A percentile compares a stretch with the other conserved stretches of the same genome.
Conservation (phyloP, 2,113 vertebrate genomes). For the Mormyrus lacerda region DNA sequence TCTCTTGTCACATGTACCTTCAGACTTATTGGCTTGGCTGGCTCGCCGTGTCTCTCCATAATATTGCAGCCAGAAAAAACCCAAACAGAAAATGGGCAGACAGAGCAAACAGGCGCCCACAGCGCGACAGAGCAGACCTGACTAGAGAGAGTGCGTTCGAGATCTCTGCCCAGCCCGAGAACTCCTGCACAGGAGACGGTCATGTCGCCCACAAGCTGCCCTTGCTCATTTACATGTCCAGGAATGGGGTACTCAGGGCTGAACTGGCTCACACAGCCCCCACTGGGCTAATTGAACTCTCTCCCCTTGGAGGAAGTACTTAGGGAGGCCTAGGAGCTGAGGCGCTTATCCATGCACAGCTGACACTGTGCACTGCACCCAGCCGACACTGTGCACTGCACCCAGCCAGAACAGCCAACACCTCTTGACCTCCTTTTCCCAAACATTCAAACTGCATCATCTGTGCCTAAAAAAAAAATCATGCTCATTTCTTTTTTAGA, state of each 20-base stretch:
- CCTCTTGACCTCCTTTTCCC: constrained; percentile 18
- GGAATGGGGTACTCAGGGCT: constrained; percentile 17
- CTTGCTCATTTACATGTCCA: neutral
- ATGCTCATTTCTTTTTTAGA: neutral
- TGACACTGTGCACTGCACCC: neutral
- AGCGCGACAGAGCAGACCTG: neutral
- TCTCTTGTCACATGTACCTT: neutral
- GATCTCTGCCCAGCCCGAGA: constrained; percentile 34
- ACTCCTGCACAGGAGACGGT: constrained; percentile 36
- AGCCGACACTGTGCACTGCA: neutral
- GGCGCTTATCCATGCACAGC: neutral
- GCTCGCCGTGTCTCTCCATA: neutral
- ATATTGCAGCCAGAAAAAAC: neutral
- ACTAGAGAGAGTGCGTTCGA: neutral
- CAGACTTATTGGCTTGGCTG: neutral
- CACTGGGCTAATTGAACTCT: neutral
- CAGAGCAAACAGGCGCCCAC: neutral
- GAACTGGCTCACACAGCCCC: neutral
- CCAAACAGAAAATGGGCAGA: neutral
- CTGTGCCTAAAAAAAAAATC: neutral
- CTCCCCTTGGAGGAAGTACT: neutral
- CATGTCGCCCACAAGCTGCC: constrained; percentile 18
- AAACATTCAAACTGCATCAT: neutral
- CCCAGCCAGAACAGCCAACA: neutral
- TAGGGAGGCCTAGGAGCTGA: neutral